These are phyloP conservation scores for Hololepta plana DNA, from an alignment of 2,888 invertebrate species.

Conservation along the genomic window DNA sequence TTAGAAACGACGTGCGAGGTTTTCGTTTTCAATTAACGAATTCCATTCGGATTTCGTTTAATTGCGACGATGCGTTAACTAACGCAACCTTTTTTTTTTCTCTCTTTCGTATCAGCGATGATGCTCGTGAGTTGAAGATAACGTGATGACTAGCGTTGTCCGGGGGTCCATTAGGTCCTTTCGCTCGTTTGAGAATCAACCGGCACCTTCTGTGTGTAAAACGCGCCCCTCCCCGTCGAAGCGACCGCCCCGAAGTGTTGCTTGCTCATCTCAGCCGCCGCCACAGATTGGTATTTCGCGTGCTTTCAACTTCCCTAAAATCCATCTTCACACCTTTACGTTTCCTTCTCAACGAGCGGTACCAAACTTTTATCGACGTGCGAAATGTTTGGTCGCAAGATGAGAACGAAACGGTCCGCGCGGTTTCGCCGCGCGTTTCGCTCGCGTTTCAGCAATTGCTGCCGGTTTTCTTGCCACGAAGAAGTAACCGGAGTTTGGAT, in stretches of 20 bases:
- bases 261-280: constrained; percentile 17
- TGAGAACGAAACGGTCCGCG: too few relatives aligned
- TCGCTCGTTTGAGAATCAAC: constrained; percentile 22
- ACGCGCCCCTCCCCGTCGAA: constrained; percentile 4
- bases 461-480: too few relatives aligned
- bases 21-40: constrained; percentile 6
- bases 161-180: constrained; percentile 22
- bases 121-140: too few relatives aligned
- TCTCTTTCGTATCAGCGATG: not conserved
- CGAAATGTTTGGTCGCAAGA: too few relatives aligned
- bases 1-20: too few relatives aligned
- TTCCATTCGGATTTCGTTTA: not conserved
- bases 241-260: constrained; percentile 7
- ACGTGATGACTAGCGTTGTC: constrained; percentile 17
- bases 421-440: too few relatives aligned
- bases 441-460: too few relatives aligned
- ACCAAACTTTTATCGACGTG: constrained; percentile 14
- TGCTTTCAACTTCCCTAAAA: constrained; percentile 24
- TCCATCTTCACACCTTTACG: constrained; percentile 26
- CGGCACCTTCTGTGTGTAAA: constrained; percentile 16
- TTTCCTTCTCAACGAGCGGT: constrained; percentile 16
- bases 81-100: not conserved
- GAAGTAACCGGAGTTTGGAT: too few relatives aligned
- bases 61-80: constrained; percentile 3
- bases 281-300: constrained; percentile 28